Evolutionary conservation across 2,888 invertebrate genomes (phyloP), one percentile per base, ranked within the genome.

Genomic region (Drosophila algonquin): DNA sequence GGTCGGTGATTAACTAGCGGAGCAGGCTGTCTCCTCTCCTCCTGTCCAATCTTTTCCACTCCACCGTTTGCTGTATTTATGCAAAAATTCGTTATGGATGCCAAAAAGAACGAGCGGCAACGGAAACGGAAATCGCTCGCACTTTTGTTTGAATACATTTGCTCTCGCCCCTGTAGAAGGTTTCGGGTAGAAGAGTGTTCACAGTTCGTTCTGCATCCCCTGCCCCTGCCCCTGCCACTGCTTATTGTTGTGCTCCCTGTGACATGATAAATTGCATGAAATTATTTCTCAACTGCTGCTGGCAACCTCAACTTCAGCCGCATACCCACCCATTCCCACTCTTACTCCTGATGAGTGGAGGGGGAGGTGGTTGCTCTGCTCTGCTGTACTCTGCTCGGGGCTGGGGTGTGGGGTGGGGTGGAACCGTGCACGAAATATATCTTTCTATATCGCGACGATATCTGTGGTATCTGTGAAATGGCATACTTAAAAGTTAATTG

Each of bases 401-500:
- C 16, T 21, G 21, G n/a, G 50, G 32, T 24, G 30, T 50, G 21
- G 46, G 67, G 40, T 8, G 7, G 21, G 47, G 44, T 27, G 58
- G 14, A 27, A 52, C 46, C 45, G 51, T 46, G 50, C 51, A 6
- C 14, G 40, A 40, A 40, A 51, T 79, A 79, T 27, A 63, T 57
- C 52, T 40, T 53, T 69, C 53, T 68, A 77, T 88, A 87, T 78
- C 76, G 72, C 69, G 45, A 32, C 73, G 46, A 77, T 84, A 89
- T 89, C 89, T 74, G 89, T 73, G 87, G 76, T 90, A 81, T 81
- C 79, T 80, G 78, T 72, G 76, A 79, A 80, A 82, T 75, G 77
- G 77, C 76, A 70, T 78, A 90, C 89, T 91, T 88, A 80, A 90
- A 90, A 90, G 79, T 89, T 84, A 90, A 90, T 90, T 90, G 89